Evolutionary conservation across 2,888 invertebrate species (phyloP), one percentile per base, ranked within the genome.

Genomic region (Baccha elongata): DNA sequence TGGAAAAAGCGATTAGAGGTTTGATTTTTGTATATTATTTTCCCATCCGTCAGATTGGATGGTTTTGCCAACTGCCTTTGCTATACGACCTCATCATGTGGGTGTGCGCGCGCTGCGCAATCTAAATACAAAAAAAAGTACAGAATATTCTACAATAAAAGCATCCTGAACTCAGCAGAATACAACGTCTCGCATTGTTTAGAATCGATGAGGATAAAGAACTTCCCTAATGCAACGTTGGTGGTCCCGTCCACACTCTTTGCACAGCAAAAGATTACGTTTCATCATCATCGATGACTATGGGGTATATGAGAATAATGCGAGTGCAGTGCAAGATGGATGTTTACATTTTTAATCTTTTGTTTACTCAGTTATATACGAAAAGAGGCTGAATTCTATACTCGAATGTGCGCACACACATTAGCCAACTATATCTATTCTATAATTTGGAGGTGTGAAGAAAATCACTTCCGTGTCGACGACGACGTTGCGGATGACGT

Each of bases 81-180:
- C 5, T 8, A 5, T 17, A 35, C 69, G 58, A 73, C 64, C 79
- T 58, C 69, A 67, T 62, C 67, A 75, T 75, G 80, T 80, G 80
- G 79, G 84, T 69, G 81, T 71, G 65, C 67, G 67, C 65, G 42
- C 44, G 15, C n/a, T 29, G 81, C 86, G 85, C 88, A 85, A 87
- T 87, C 87, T 85, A 72, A 81, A 88, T 87, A 86, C 86, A 85
- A 88, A 87, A 85, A 86, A 86, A 88, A 88, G 87, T 79, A 78
- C 75, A 85, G 85, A 17, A 46, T 53, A 46, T 21, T 21, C 21
- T 4, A 46, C 3, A 21, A 46, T 5, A 21, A 46, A 21, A 46
- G 62, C 64, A 42, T 79, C 44, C 65, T 50, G 74, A 50, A 42
- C 64, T 65, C 69, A 21, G 55, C 69, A 15, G 23, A 71, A 40